These are phyloP conservation scores for Auanema sp. DNA, from an alignment of 2,888 invertebrate species.

Conservation along the genomic window DNA sequence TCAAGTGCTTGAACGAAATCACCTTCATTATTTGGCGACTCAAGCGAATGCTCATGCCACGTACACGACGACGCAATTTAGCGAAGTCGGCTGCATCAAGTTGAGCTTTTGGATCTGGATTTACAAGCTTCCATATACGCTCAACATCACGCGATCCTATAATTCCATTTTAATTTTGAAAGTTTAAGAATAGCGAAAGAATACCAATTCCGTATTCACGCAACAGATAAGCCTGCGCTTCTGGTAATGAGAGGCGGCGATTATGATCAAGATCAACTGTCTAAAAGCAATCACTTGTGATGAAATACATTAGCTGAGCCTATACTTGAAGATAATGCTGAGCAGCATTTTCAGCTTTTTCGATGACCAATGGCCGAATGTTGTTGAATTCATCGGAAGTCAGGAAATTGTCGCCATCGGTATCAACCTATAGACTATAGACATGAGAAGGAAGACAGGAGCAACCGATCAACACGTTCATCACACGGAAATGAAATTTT, in stretches of 20 bases:
- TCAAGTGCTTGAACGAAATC: background rate
- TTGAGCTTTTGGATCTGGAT: slow-evolving; percentile 42
- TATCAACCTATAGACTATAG: slow-evolving; percentile 31
- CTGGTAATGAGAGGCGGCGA: slow-evolving; percentile 49
- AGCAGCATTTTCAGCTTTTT: slow-evolving; percentile 62
- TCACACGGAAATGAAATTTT: slow-evolving; percentile 1
- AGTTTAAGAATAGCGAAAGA: background rate
- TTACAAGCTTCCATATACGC: slow-evolving; percentile 58
- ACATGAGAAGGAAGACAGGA: background rate
- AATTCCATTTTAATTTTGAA: background rate
- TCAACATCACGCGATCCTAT: slow-evolving; percentile 56
- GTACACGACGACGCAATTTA: slow-evolving; percentile 53
- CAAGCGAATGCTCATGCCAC: slow-evolving; percentile 62
- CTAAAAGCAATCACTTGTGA: slow-evolving; percentile 21
- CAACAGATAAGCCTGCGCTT: slow-evolving; percentile 59
- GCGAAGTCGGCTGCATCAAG: slow-evolving; percentile 56
- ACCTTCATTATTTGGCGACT: slow-evolving; percentile 63
- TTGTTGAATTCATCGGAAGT: slow-evolving; percentile 53
- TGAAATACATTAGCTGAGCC: too few species aligned
- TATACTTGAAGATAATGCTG: slow-evolving; percentile 21
- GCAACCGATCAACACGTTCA: slow-evolving; percentile 1
- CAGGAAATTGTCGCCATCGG: slow-evolving; percentile 34
- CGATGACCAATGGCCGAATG: slow-evolving; percentile 57
- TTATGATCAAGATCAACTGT: slow-evolving; percentile 58
- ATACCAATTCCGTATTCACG: slow-evolving; percentile 59